Percentiles rank a stretch among this genome's conserved stretches.
Evolutionary conservation across 1,140 invertebrate genomes (phyloP).

Genomic region (Drosophila saltans): DNA sequence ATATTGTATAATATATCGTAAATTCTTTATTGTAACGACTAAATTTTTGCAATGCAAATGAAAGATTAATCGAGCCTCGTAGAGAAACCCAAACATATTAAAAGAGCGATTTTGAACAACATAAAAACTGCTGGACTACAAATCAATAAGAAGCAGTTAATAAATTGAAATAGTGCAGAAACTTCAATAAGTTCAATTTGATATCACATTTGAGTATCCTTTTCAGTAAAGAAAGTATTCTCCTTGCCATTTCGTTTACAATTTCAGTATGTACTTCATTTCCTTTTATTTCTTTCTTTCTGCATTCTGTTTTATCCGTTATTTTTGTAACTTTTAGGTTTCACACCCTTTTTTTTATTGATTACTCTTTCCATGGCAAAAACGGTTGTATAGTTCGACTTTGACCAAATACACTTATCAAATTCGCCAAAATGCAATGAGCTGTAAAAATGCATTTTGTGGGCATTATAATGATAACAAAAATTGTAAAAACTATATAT

Average conservation of each 20-base stretch:
- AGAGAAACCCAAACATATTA: background rate
- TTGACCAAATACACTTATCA: background rate
- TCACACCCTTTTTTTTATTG: background rate
- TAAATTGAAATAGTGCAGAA: too few species aligned
- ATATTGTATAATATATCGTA: slow-evolving; percentile 2
- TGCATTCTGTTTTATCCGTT: background rate
- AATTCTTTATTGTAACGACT: background rate
- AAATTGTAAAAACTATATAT: background rate
- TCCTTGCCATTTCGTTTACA: background rate
- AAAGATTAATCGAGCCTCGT: background rate
- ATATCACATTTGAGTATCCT: background rate
- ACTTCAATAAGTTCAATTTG: background rate
- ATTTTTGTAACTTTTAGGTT: background rate
- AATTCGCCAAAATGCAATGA: background rate
- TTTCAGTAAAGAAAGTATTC: background rate
- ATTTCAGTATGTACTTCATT: background rate
- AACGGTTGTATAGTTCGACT: background rate
- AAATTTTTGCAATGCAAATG: slow-evolving; percentile 2
- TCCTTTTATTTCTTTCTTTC: background rate
- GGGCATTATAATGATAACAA: background rate
- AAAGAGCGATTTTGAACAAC: background rate
- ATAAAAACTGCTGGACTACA: background rate
- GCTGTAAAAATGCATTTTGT: background rate
- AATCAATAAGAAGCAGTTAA: background rate
- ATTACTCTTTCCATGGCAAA: background rate